Evolutionary conservation across 2,797 vertebrate genomes (phyloP).

Genomic region (Scolopax bukidnonensis): DNA sequence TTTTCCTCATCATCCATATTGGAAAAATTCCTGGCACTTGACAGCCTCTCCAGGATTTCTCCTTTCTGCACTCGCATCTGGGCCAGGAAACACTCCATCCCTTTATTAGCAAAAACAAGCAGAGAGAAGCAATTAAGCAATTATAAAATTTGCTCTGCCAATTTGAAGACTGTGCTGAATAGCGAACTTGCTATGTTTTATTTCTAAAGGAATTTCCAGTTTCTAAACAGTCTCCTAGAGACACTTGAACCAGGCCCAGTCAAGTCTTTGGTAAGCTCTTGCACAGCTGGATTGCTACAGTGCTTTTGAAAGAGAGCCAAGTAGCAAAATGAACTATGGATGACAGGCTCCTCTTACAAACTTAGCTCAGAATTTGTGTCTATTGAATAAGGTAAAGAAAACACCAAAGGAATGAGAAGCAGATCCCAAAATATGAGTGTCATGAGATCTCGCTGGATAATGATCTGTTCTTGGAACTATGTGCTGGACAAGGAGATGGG

Average conservation of each 20-base stretch:
- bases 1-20: conserved; percentile 94
- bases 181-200: not conserved
- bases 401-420: not conserved
- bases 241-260: not conserved
- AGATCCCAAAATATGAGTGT: not conserved
- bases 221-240: not conserved
- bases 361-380: not conserved
- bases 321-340: not conserved
- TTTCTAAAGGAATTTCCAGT: not conserved
- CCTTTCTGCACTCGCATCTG: conserved; percentile 92
- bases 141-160: not conserved
- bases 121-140: not conserved
- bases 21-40: conserved; percentile 91
- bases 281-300: not conserved
- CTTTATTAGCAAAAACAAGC: conserved; percentile 68
- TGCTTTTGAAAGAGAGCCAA: not conserved
- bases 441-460: not conserved
- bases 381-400: not conserved
- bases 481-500: accelerated
- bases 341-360: not conserved
- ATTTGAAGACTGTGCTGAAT: not conserved
- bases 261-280: not conserved
- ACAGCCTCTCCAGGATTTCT: conserved; percentile 93
- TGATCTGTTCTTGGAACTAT: not conserved
- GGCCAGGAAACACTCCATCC: conserved; percentile 90